Percentiles rank a stretch among this genome's conserved stretches.
These are phyloP conservation scores for Caenorhabditis briggsae DNA, from an alignment of 1,140 invertebrate species.

Conservation along the genomic window DNA sequence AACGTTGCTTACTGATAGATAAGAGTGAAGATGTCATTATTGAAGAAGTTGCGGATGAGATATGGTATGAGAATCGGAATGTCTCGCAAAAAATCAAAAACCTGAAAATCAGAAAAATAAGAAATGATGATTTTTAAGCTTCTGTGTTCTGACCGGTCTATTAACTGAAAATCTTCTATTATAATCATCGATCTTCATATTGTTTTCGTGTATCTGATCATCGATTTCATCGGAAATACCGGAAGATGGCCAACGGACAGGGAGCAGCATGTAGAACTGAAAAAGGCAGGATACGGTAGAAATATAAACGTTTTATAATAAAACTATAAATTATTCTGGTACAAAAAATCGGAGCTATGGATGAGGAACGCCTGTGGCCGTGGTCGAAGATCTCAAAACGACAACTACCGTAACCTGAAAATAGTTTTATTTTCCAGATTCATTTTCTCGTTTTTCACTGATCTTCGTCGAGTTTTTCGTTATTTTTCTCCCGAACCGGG, in stretches of 20 bases:
- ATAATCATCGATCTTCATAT: conserved; percentile 32
- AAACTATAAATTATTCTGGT: too few relatives aligned
- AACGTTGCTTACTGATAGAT: background rate
- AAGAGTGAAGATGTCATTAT: conserved; percentile 25
- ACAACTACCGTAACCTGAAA: too few relatives aligned
- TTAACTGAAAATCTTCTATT: conserved; percentile 30
- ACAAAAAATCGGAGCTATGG: too few relatives aligned
- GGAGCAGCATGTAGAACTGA: conserved; percentile 42
- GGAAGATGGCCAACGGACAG: background rate
- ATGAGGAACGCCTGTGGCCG: too few relatives aligned
- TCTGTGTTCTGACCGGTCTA: background rate
- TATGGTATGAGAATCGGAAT: conserved; percentile 31
- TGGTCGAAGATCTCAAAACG: too few relatives aligned
- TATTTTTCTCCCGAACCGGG: too few relatives aligned
- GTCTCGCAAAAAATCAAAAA: background rate
- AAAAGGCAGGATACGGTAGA: background rate
- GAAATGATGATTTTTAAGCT: background rate
- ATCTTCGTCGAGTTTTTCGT: too few relatives aligned
- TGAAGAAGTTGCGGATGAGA: conserved; percentile 29
- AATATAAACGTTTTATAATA: too few relatives aligned
- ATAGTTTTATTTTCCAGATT: background rate
- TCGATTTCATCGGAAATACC: background rate
- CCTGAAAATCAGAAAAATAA: background rate
- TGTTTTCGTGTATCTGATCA: conserved; percentile 16
- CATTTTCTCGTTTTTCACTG: too few relatives aligned